Evolutionary conservation across 2,113 vertebrate genomes (phyloP), one percentile per base, ranked within the genome.

Genomic region (Rhineura floridana): DNA sequence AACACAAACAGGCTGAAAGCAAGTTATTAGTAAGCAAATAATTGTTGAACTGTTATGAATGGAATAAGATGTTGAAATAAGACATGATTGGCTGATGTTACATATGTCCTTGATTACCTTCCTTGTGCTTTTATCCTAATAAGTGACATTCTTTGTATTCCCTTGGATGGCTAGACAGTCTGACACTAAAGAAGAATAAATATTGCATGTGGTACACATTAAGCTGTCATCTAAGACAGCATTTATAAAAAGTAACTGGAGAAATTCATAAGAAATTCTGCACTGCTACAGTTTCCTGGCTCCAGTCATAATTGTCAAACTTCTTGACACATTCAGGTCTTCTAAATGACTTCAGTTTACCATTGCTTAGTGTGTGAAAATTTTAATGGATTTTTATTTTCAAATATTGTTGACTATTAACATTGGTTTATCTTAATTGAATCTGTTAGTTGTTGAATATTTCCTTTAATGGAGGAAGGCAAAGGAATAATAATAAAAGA

Each of bases 181-280:
- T 99, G 99, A 99, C 98, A 99, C 98, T 98, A 98, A 98, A 99
- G 98, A 98, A 98, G 98, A 99, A 99, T 99, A 99, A 99, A 99
- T 99, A 99, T 99, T 99, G 98, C 98, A 99, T 99, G 98, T 99
- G 98, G 98, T 98, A 98, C 98, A 98, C 98, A 99, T 99, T 99
- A 99, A 99, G 98, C 98, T 99, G 98, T 99, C 99, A 99, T 98
- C 98, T 97, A 96, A 98, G 97, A 97, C 97, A 97, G 97, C 97
- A 95, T 97, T 98, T 98, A 97, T 97, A 97, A 97, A 97, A 97
- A 88, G 97, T 96, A 97, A 97, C 97, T 96, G 97, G 97, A 97
- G 97, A 98, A 98, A 98, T 98, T 97, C 97, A 97, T 98, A 97
- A 97, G 98, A 98, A 97, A 97, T 98, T 98, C 97, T 97, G 96